Conservation (phyloP, 2,797 vertebrate species). For the Notolepis coatsorum region DNA sequence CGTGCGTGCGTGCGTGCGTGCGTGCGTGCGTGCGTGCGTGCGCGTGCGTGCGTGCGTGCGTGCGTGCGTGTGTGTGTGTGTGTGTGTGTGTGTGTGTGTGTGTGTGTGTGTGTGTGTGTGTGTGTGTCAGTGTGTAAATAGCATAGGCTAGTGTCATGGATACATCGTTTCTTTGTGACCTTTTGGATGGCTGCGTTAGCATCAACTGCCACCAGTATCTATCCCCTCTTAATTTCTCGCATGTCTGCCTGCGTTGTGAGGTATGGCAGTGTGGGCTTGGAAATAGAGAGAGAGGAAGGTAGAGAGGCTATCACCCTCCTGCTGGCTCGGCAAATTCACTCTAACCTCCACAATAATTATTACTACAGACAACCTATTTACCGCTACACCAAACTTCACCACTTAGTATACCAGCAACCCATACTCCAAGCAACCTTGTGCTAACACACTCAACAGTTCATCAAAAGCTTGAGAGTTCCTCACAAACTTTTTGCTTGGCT, state of each 20-base stretch:
- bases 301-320: slow-evolving; percentile 76
- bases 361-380: slow-evolving; percentile 61
- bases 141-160: neutral
- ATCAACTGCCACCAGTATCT: slow-evolving; percentile 69
- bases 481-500: no score
- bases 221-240: slow-evolving; percentile 79
- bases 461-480: neutral
- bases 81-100: neutral
- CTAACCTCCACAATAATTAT: slow-evolving; percentile 78
- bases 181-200: slow-evolving; percentile 58
- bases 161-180: slow-evolving; percentile 32
- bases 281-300: slow-evolving; percentile 66
- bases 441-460: slow-evolving; percentile 15
- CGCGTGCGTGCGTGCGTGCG: neutral
- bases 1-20: neutral
- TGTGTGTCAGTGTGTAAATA: neutral
- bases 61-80: neutral
- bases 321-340: slow-evolving; percentile 76
- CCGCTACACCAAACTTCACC: slow-evolving; percentile 69
- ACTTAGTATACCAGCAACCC: slow-evolving; percentile 49
- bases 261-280: slow-evolving; percentile 73
- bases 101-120: neutral
- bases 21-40: neutral
- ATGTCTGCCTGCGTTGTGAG: slow-evolving; percentile 78
- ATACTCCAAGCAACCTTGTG: slow-evolving; percentile 46